These are phyloP conservation scores for Cordylochernes scorpioides DNA, from an alignment of 2,888 invertebrate species.

Conservation along the genomic window DNA sequence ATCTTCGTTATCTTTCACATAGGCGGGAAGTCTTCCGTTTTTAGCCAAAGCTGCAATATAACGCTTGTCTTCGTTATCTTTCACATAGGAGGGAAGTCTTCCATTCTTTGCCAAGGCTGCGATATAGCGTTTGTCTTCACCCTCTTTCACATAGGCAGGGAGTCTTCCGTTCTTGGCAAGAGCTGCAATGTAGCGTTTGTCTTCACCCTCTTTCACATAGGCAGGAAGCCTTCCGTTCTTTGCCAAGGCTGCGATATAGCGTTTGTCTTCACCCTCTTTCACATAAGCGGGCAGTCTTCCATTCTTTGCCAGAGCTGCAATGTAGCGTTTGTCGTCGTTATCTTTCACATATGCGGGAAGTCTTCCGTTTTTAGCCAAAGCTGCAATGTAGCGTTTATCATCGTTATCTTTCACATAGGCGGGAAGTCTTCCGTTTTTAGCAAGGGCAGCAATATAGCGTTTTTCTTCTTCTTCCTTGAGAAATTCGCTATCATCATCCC, in stretches of 20 bases:
- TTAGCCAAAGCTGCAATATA: constrained; percentile 8
- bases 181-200: background rate
- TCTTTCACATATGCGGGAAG: background rate
- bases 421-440: too few species aligned
- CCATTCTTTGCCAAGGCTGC: constrained; percentile 1
- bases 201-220: background rate
- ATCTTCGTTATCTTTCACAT: too few species aligned
- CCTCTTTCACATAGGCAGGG: background rate
- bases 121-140: background rate
- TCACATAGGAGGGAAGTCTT: constrained; percentile 1
- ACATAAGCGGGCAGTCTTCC: constrained; percentile 1
- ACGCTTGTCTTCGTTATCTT: constrained; percentile 5
- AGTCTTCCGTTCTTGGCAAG: constrained; percentile 1
- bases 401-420: too few species aligned
- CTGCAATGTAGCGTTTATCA: background rate
- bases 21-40: too few species aligned
- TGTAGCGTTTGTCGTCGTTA: background rate
- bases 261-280: background rate
- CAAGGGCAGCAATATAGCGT: background rate
- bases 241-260: background rate
- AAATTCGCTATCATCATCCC: too few species aligned
- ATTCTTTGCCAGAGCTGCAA: background rate
- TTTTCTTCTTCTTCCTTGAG: background rate
- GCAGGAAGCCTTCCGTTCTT: constrained; percentile 1
- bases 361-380: constrained; percentile 1